Base-by-base conservation (phyloP, 2,888 invertebrate genomes). In the Ectemnius continuus region DNA sequence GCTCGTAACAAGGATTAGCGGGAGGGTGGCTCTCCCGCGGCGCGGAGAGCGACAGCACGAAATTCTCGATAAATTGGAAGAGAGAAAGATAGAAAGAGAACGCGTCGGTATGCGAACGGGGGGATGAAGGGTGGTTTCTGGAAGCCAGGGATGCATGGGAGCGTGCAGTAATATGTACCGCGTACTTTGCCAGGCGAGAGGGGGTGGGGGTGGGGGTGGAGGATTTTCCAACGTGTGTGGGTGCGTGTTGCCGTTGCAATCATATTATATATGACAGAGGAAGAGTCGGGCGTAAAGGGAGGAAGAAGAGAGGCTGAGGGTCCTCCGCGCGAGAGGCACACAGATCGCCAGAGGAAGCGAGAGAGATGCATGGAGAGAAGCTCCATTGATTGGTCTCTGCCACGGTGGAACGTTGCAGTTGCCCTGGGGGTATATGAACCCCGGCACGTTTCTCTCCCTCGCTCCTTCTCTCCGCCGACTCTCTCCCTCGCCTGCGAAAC, bases 351-450 rank as follows among this genome's bases (percentile, higher is more conserved):
- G 71, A 45, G 72, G 74, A 66, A 68, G 72, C 65, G 59, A 61
- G 68, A 67, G 67, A 75, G 79, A 76, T 78, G 73, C 70, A 81
- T 71, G 73, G 82, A 84, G 85, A 84, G 85, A 84, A 85, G 88
- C 89, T 89, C 87, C 89, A 90, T 89, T 90, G 90, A 90, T 90
- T 89, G 88, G 88, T 87, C 81, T 86, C 81, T 83, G 80, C 82
- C 83, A 84, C 77, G 86, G 81, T 84, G 83, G 84, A 86, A 85
- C 82, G 87, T 82, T 87, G 86, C 87, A 86, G 86, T 86, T 83
- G 85, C 84, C 86, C 85, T 78, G 85, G 85, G 84, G 85, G 87
- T 88, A 85, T 87, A 89, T 87, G 88, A 89, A 89, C 89, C 88
- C 88, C 86, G 85, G 81, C 80, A 78, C 81, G 83, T 13, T 52